Evolutionary conservation across 2,797 vertebrate species (phyloP).

Genomic region (Microcaecilia unicolor): DNA sequence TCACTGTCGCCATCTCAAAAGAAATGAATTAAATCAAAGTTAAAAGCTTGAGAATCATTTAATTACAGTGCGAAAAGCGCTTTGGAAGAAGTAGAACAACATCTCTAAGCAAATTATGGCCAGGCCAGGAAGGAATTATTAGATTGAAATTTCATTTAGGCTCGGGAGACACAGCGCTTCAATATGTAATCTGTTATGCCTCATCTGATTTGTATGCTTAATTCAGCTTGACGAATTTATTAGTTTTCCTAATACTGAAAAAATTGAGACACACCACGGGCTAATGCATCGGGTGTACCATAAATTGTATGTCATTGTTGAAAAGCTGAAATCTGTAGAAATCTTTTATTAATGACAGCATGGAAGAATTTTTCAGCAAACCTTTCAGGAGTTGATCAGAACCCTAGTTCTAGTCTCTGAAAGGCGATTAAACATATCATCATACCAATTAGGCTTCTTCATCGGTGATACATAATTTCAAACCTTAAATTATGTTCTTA

Average conservation of each 20-base stretch:
- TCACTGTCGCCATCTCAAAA: conserved; percentile 58
- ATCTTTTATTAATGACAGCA: conserved; percentile 64
- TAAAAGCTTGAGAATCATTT: conserved; percentile 76
- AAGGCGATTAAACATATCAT: conserved; percentile 79
- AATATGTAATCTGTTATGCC: conserved; percentile 66
- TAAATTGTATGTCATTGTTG: conserved; percentile 58
- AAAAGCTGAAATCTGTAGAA: conserved; percentile 60
- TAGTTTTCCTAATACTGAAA: conserved; percentile 68
- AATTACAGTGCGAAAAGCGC: conserved; percentile 62
- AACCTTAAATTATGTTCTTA: conserved; percentile 84
- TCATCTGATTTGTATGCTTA: conserved; percentile 70
- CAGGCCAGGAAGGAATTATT: conserved; percentile 69
- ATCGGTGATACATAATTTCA: conserved; percentile 79
- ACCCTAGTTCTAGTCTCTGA: conserved; percentile 62
- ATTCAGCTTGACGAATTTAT: conserved; percentile 77
- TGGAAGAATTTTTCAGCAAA: conserved; percentile 51
- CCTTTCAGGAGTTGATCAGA: conserved; percentile 60
- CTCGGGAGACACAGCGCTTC: conserved; percentile 66
- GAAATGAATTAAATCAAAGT: conserved; percentile 74
- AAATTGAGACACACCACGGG: conserved; percentile 50
- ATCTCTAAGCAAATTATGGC: conserved; percentile 77
- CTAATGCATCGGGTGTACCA: conserved; percentile 62
- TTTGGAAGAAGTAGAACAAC: conserved; percentile 67
- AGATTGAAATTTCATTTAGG: conserved; percentile 79
- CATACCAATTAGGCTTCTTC: conserved; percentile 78